These are phyloP conservation scores for Epistrophella euchroma DNA, from an alignment of 2,888 invertebrate species.

Conservation along the genomic window DNA sequence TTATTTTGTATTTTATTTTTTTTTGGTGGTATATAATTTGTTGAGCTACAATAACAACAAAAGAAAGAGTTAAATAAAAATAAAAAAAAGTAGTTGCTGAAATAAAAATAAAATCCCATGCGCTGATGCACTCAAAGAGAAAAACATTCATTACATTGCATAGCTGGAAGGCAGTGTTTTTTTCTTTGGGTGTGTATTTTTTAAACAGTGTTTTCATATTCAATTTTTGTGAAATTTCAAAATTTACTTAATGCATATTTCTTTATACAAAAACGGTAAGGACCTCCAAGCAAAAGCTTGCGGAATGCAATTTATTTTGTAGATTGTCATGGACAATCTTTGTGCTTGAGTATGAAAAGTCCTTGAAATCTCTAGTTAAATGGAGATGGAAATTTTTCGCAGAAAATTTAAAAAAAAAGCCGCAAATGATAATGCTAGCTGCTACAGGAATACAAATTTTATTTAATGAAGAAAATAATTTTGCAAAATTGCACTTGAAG, in stretches of 20 bases:
- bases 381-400: neutral
- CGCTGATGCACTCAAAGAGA: constrained; percentile 42
- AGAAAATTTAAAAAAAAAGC: neutral
- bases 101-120: constrained; percentile 28
- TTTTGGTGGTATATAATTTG: constrained; percentile 13
- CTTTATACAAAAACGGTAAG: neutral
- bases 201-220: constrained; percentile 30
- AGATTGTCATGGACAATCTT: constrained; percentile 31
- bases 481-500: neutral
- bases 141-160: constrained; percentile 58
- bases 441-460: too few species aligned
- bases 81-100: constrained; percentile 18
- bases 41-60: constrained; percentile 25
- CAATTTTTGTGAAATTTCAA: constrained; percentile 34
- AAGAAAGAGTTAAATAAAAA: constrained; percentile 29
- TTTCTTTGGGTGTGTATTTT: neutral
- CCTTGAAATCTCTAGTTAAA: neutral
- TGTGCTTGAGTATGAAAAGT: constrained; percentile 9
- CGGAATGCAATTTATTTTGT: constrained; percentile 48
- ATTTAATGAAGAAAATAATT: neutral
- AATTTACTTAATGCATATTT: constrained; percentile 51
- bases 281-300: constrained; percentile 26
- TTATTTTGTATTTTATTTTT: neutral
- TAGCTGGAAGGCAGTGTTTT: constrained; percentile 33
- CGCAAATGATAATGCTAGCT: neutral